Evolutionary conservation across 2,888 invertebrate genomes (phyloP).

Genomic region (Chymomyza caudatula): DNA sequence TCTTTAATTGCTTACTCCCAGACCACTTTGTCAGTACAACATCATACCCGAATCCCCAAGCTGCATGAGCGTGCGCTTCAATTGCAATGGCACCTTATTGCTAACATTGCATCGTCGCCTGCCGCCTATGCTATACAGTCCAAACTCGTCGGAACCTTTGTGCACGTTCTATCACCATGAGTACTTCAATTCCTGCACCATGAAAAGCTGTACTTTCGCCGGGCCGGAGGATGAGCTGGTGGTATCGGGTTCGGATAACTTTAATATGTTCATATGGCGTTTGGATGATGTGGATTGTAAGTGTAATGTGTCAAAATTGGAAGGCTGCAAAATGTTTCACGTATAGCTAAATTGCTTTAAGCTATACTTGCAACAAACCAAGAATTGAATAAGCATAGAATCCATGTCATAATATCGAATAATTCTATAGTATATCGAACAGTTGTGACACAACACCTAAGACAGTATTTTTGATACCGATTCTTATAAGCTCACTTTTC

Average conservation of each 20-base stretch:
- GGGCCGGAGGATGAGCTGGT: constrained; percentile 93
- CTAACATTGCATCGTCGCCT: constrained; percentile 90
- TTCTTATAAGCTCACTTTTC: no score
- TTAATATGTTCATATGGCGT: constrained; percentile 96
- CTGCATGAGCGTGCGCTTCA: constrained; percentile 96
- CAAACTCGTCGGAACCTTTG: constrained; percentile 84
- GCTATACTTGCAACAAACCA: no score
- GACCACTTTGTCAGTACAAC: constrained; percentile 85
- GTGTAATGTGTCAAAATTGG: no score
- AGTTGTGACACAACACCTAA: no score
- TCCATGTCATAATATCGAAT: no score
- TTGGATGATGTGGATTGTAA: constrained; percentile 84
- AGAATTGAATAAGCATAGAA: no score
- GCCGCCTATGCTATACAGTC: constrained; percentile 89
- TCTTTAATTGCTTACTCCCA: constrained; percentile 67
- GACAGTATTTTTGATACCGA: no score
- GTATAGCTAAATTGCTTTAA: no score
- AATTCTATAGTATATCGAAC: no score
- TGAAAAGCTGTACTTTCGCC: constrained; percentile 97
- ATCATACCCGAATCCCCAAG: constrained; percentile 83
- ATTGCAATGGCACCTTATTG: constrained; percentile 86
- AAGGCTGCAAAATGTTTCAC: no score
- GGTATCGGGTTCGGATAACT: constrained; percentile 96
- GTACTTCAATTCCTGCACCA: constrained; percentile 97
- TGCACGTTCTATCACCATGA: constrained; percentile 94